Evolutionary conservation across 1,140 invertebrate genomes (phyloP), one percentile per base, ranked within the genome.

Genomic region (Lerema accius): DNA sequence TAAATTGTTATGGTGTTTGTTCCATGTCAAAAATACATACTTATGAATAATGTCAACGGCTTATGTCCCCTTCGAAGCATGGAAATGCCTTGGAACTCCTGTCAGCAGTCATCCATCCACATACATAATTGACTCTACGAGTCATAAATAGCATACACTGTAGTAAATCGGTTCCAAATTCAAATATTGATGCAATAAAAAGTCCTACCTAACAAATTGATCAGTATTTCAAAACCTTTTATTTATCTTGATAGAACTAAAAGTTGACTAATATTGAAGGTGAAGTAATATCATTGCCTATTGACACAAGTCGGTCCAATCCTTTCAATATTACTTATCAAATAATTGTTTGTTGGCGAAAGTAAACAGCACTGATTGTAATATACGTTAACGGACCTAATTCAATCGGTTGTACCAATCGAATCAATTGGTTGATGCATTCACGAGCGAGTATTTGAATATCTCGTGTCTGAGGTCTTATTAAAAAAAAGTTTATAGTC

Each of bases 381-480:
- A 75, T 68, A 56, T 53, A 71, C 73, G 76, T 77, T 76, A 73
- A 71, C 55, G 56, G 63, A 68, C 70, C 71, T 75, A 78, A 79
- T 77, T 79, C 53, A 72, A 77, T 74, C 66, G 65, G 37, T 51
- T 63, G 23, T 46, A 69, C 65, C 75, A 81, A 81, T 77, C 50
- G 50, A 77, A 61, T 26, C 76, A 81, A 81, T 81, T 81, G 76
- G 65, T 63, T 66, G 26, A 11, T 40, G 59, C 14, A 49, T 45
- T 58, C 63, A 61, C 45, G 65, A 64, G 64, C 49, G 10, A 28
- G 13, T 26, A 28, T 51, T 14, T 42, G 32, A 45, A 58, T 45
- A 45, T 45, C 13, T 43, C 23, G 28, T 45, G 32, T n/a, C n/a
- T n/a, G n/a, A n/a, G n/a, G n/a, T n/a, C n/a, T n/a, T n/a, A n/a